phyloP scores from a whole-genome alignment of 2,113 vertebrate genomes.

The Tylochromis polylepis region DNA sequence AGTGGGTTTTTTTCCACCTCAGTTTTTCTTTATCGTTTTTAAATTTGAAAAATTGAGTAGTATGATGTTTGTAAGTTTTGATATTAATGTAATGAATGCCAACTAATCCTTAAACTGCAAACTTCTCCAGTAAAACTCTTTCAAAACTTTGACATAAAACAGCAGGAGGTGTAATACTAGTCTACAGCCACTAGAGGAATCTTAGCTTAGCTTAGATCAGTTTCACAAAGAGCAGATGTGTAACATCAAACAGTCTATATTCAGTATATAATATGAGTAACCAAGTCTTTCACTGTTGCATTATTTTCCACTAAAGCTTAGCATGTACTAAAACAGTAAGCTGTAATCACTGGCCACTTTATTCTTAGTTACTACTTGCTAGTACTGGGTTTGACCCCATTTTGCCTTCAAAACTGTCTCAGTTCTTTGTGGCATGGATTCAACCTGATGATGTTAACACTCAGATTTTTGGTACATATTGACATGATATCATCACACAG shows the following conservation, averaged over 20 bases:
- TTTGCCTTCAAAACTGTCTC: not conserved
- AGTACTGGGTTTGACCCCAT: not conserved
- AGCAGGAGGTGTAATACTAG: not conserved
- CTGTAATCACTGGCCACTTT: not conserved
- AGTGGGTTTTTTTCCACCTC: not conserved
- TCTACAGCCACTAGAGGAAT: not conserved
- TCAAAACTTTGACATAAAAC: not conserved
- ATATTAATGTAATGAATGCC: not conserved
- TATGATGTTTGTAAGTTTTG: fast-evolving
- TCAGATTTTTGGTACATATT: not conserved
- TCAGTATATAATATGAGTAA: not conserved
- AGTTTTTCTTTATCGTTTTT: not conserved
- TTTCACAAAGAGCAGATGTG: not conserved
- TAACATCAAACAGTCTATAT: not conserved
- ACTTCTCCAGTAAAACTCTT: not conserved
- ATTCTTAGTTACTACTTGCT: not conserved
- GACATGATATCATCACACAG: not conserved
- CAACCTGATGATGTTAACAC: not conserved
- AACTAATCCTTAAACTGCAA: not conserved
- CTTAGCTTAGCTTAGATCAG: not conserved
- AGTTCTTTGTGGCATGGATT: not conserved
- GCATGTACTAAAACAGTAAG: not conserved
- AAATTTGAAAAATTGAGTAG: not conserved
- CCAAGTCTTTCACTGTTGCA: not conserved
- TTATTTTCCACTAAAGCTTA: not conserved